Evolutionary conservation across 2,888 invertebrate species (phyloP), one percentile per base, ranked within the genome.

Genomic region (Gastracanthus pulcherrimus): DNA sequence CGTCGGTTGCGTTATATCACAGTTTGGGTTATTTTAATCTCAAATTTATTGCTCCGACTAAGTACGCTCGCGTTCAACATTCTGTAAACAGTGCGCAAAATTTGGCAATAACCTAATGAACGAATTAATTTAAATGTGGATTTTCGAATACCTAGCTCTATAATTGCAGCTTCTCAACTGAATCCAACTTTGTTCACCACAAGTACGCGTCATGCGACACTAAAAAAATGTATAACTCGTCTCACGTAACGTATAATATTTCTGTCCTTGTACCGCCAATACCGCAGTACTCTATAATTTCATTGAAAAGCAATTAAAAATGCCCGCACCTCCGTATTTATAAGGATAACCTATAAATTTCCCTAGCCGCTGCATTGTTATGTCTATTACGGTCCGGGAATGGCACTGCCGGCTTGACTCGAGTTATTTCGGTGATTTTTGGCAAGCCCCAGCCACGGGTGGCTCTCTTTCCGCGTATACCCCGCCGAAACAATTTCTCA

Each of bases 391-490:
- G 45, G 41, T n/a, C 69, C 3, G 41, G 36, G 7, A 48, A 51
- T 55, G 62, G 38, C 26, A 26, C 62, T 51, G 34, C 7, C 60
- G 31, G 55, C n/a, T 51, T 23, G 64, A 71, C 19, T 1, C 19
- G 31, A 55, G 77, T 78, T 82, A 82, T 82, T 82, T 82, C 82
- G 64, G 77, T 81, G 38, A 38, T 51, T 74, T 69, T 77, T 81
- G 81, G 81, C 81, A 67, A 29, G 41, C 23, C n/a, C n/a, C n/a
- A n/a, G n/a, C n/a, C n/a, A n/a, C n/a, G n/a, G n/a, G 11, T 0
- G 23, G 6, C 34, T n/a, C n/a, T n/a, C 72, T 62, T 23, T 55
- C 7, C 36, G 7, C 36, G 6, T 9, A 1, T 16, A 16, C 23
- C 11, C 3, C 11, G 3, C n/a, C 26, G n/a, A 69, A 16, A 58